Base-by-base conservation (phyloP, 1,140 invertebrate species). In the Macrostomum lignano region DNA sequence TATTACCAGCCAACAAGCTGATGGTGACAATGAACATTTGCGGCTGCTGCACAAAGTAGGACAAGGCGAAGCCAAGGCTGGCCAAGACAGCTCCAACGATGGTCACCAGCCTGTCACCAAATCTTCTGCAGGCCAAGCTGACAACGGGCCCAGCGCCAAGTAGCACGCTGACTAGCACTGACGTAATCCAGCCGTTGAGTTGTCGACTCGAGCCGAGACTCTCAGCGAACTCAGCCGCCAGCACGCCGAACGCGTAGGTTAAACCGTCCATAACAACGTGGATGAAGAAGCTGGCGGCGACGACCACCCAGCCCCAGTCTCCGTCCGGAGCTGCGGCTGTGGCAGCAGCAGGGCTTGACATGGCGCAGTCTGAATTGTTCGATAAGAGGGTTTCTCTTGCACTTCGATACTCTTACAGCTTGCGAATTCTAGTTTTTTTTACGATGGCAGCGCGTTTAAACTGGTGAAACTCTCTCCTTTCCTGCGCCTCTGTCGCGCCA, bases 201-300 rank as follows among this genome's bases (percentile, higher is more conserved):
- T 17, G 15, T 15, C 14, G 19, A 38, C 35, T 33, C 44, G 70
- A 68, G 6, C 70, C 52, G 48, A 84, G 91, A 51, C 81, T 73
- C 9, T 64, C 53, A 26, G 30, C 5, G 25, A 34, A 31, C 9
- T 36, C 38, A 5, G 15, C 5, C 9, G 28, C 36, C 21, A 40
- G 36, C 2, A 38, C 22, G 3, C 42, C 45, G 34, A 57, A 55
- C 7, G 51, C 41, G 31, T 43, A 52, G 6, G 36, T 21, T 25
- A 58, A 39, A 15, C 59, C 59, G 35, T 60, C 57, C 14, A 53
- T 75, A 47, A 84, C 67, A 41, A 82, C 67, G 55, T 81, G 77
- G 42, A 24, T n/a, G n/a, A 24, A 24, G n/a, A 24, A n/a, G n/a
- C 9, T n/a, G 9, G 23, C 23, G n/a, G n/a, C n/a, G 9, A 24